Conservation (phyloP, 2,888 invertebrate species). For the Teinopalpus imperialis region DNA sequence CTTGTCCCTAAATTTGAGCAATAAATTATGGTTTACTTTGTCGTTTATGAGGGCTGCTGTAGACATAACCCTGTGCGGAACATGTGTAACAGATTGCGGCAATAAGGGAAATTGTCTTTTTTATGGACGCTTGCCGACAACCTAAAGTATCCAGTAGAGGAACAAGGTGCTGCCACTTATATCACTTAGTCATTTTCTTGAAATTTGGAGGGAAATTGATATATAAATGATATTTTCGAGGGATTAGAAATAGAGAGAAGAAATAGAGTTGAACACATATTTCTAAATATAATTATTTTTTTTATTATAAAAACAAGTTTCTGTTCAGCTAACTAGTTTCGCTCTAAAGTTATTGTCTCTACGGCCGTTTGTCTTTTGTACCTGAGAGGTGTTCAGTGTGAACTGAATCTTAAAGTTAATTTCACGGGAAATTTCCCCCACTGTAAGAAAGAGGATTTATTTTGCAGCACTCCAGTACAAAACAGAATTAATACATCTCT, state of each 20-base stretch:
- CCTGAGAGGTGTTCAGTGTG: conserved; percentile 71
- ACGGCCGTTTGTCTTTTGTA: conserved; percentile 63
- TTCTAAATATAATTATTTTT: conserved; percentile 5
- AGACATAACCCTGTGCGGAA: conserved; percentile 70
- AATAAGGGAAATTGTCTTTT: conserved; percentile 82
- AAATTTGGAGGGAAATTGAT: conserved; percentile 18
- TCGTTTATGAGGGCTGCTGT: conserved; percentile 78
- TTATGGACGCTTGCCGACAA: conserved; percentile 73
- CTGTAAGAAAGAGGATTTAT: conserved; percentile 55
- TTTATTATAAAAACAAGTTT: conserved; percentile 10
- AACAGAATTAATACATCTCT: conserved; percentile 66
- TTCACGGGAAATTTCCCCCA: conserved; percentile 75
- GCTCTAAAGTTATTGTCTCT: conserved; percentile 42
- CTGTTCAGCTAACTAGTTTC: conserved; percentile 42
- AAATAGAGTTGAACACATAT: no score
- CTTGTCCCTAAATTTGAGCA: conserved; percentile 77
- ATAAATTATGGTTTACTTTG: conserved; percentile 81
- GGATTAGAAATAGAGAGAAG: no score
- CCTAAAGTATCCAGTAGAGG: conserved; percentile 55
- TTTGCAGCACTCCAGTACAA: conserved; percentile 67
- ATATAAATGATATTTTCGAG: conserved; percentile 10
- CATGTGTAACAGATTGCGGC: conserved; percentile 80
- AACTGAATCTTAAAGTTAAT: conserved; percentile 71
- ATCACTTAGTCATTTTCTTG: conserved; percentile 21
- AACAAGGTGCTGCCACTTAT: conserved; percentile 26